Percentiles rank a stretch among this genome's conserved stretches.
These are phyloP conservation scores for Steinernema khuongi DNA, from an alignment of 1,140 invertebrate species.

Conservation along the genomic window DNA sequence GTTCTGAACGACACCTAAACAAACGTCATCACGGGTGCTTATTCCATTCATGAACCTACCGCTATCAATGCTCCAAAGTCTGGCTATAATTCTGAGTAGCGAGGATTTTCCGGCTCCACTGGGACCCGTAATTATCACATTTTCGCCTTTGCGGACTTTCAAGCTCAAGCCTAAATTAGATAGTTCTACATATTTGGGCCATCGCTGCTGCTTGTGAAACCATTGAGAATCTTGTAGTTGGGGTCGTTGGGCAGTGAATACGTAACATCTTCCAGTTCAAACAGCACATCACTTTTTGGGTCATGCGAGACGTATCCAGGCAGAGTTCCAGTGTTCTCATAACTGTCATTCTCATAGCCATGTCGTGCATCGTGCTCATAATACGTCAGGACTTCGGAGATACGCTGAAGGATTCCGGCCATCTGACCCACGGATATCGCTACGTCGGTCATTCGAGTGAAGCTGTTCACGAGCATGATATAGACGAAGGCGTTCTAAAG, in stretches of 20 bases:
- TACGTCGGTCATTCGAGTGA: constrained; percentile 64
- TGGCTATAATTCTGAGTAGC: constrained; percentile 63
- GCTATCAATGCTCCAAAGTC: constrained; percentile 63
- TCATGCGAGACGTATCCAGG: neutral
- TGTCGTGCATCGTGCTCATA: neutral
- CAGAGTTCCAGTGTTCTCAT: neutral
- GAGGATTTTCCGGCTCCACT: constrained; percentile 68
- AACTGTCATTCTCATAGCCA: constrained; percentile 22
- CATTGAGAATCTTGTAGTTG: constrained; percentile 23
- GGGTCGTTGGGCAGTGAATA: constrained; percentile 31
- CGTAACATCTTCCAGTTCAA: constrained; percentile 30
- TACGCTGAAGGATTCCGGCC: constrained; percentile 63
- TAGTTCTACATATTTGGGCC: neutral
- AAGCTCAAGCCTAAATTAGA: constrained; percentile 60
- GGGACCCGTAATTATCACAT: constrained; percentile 64
- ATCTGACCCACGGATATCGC: constrained; percentile 62
- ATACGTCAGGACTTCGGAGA: constrained; percentile 18
- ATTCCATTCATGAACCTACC: constrained; percentile 52
- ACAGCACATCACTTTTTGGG: constrained; percentile 14
- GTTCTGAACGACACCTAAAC: constrained; percentile 51
- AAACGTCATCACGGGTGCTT: constrained; percentile 41
- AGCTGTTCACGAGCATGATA: constrained; percentile 66
- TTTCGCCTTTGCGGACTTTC: constrained; percentile 59
- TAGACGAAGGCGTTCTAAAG: constrained; percentile 65
- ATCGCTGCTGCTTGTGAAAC: neutral